Conservation (phyloP, 2,797 vertebrate species). For the Benthosema pterotum region DNA sequence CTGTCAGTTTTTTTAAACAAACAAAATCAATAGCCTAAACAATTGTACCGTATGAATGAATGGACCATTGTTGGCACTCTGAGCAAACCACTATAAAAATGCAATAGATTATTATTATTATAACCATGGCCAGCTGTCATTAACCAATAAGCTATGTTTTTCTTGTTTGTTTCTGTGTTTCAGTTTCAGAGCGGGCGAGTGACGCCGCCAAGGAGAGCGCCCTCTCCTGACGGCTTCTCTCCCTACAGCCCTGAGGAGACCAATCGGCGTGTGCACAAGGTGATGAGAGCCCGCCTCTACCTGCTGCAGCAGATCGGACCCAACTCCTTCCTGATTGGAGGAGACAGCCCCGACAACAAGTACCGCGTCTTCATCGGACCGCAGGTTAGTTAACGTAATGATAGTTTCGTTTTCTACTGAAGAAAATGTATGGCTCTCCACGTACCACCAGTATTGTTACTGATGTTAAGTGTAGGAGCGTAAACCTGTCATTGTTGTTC, state of each 20-base stretch:
- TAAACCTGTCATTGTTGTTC: no score
- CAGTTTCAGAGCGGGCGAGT: conserved; percentile 89
- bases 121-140: no score
- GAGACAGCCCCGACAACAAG: conserved; percentile 91
- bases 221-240: conserved; percentile 90
- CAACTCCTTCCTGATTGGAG: conserved; percentile 90
- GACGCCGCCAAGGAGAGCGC: conserved; percentile 88
- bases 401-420: no score
- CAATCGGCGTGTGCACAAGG: conserved; percentile 88
- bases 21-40: no score
- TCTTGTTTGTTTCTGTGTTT: conserved; percentile 12
- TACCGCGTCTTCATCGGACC: conserved; percentile 91
- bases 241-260: conserved; percentile 91
- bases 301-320: conserved; percentile 90
- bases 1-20: no score
- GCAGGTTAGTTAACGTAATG: conserved; percentile 79
- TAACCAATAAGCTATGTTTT: not conserved
- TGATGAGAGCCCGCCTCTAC: conserved; percentile 89
- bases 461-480: no score
- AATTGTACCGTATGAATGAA: no score
- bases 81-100: no score
- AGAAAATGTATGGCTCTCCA: no score
- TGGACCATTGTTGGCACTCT: no score
- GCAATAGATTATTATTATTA: no score
- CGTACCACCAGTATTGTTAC: no score